Base-by-base conservation (phyloP, 2,888 invertebrate genomes). In the Zhuqinia jingwanae region DNA sequence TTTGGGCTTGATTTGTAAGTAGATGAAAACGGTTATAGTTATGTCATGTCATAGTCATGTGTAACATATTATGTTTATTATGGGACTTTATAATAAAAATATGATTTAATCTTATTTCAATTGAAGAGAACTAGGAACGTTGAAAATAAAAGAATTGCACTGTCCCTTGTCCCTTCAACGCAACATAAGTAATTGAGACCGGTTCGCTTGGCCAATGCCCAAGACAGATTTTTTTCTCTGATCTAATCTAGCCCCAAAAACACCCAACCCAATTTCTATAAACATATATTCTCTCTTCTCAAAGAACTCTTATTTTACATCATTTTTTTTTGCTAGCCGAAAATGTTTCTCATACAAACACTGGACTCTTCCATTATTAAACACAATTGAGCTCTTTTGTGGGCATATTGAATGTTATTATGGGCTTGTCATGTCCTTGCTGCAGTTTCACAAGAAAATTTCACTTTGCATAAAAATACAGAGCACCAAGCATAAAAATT, bases 401-500 rank as follows among this genome's bases (percentile, higher is more conserved):
- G 53, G 11, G 17, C 5, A 2, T 53, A 53, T 68, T 45, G 45
- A 20, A 13, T 15, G 22, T 22, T 68, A 6, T n/a, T 68, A 22
- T 30, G 45, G 68, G 68, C 11, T 47, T 45, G 68, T 17, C 53
- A 53, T n/a, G 36, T 36, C 50, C 50, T 50, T 50, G 13, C 2
- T 42, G 42, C 11, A 6, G 42, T 10, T 22, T 68, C 68, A 20
- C 68, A 45, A 30, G 42, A 68, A 45, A 47, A 45, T 68, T 68
- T 68, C 68, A 68, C 68, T 68, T 68, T 68, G 68, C 68, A 68
- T 68, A 68, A 68, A 68, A 65, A 53, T 53, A n/a, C 53, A 1
- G n/a, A n/a, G n/a, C 36, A 65, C 65, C n/a, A n/a, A 17, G 36
- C 20, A 68, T 42, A 68, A 63, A 30, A 15, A 47, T 25, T 42